Evolutionary conservation across 2,113 vertebrate genomes (phyloP).

Genomic region (Zeus faber): DNA sequence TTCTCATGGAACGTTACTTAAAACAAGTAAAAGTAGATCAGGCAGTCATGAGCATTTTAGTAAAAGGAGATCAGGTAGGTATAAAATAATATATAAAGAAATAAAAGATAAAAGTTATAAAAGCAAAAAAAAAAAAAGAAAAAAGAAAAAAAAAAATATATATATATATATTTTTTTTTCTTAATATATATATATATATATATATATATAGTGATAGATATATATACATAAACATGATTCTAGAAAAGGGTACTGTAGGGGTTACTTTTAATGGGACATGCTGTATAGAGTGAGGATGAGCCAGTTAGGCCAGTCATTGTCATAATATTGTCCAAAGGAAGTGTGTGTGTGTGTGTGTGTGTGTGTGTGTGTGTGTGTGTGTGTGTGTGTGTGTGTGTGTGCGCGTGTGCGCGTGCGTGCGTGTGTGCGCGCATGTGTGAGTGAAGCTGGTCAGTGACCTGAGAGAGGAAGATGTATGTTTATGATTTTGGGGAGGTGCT

Average conservation of each 20-base stretch:
- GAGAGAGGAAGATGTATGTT: conserved; percentile 7
- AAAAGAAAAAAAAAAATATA: too few species aligned
- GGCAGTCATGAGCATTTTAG: too few species aligned
- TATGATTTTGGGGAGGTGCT: background rate
- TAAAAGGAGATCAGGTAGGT: too few species aligned
- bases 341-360: conserved; percentile 15
- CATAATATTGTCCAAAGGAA: conserved; percentile 32
- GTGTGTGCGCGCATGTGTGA: background rate
- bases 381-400: conserved; percentile 4
- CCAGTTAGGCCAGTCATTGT: conserved; percentile 19
- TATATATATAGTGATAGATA: background rate
- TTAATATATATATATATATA: background rate
- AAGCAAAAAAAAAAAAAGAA: too few species aligned
- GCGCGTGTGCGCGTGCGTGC: conserved; percentile 4
- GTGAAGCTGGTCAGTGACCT: conserved; percentile 3
- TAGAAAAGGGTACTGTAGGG: too few species aligned
- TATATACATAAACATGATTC: background rate
- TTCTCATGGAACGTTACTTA: too few species aligned
- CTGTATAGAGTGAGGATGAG: conserved; percentile 3
- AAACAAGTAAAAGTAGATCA: too few species aligned
- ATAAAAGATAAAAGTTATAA: too few species aligned
- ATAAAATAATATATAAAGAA: too few species aligned
- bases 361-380: conserved; percentile 10
- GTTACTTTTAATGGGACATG: too few species aligned
- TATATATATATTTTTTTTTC: background rate